Percentiles rank a stretch among this genome's conserved stretches.
Conservation (phyloP, 1,140 invertebrate genomes). For the Lucilia cuprina region DNA sequence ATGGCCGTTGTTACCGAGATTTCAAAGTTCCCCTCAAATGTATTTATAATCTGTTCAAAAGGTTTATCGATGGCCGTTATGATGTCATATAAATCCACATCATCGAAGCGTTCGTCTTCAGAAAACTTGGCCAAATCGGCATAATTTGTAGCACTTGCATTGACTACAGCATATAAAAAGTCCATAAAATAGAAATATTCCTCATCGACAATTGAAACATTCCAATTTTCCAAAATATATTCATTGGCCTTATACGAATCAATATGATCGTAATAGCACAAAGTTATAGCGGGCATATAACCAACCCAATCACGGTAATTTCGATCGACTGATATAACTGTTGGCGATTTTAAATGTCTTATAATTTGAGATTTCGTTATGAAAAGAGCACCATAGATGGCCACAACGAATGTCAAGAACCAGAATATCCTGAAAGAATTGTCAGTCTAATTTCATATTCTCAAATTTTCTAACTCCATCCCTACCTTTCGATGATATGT, state of each 20-base stretch:
- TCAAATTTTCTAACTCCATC: too few relatives aligned
- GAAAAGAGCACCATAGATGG: conserved; percentile 43
- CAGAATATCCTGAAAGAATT: conserved; percentile 45
- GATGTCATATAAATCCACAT: conserved; percentile 57
- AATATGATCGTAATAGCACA: conserved; percentile 65
- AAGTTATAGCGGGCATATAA: conserved; percentile 68
- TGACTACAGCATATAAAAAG: conserved; percentile 62
- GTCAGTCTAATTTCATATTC: too few relatives aligned
- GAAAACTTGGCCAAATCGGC: conserved; percentile 62
- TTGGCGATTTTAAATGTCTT: conserved; percentile 66
- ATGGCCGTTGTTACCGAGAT: conserved; percentile 64
- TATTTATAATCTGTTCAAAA: conserved; percentile 63
- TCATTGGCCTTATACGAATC: conserved; percentile 58
- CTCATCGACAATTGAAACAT: conserved; percentile 54
- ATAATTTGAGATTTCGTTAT: conserved; percentile 49
- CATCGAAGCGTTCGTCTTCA: conserved; percentile 59
- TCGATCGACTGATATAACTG: conserved; percentile 72
- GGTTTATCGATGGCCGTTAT: conserved; percentile 60
- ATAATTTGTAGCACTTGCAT: conserved; percentile 59
- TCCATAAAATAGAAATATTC: conserved; percentile 61
- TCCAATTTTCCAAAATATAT: conserved; percentile 57
- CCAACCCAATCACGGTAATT: conserved; percentile 74
- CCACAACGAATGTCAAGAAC: conserved; percentile 45
- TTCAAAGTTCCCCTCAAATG: conserved; percentile 56
- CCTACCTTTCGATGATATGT: conserved; percentile 48